Evolutionary conservation across 2,888 invertebrate genomes (phyloP), one percentile per base, ranked within the genome.

Genomic region (Leptopilina myrica): DNA sequence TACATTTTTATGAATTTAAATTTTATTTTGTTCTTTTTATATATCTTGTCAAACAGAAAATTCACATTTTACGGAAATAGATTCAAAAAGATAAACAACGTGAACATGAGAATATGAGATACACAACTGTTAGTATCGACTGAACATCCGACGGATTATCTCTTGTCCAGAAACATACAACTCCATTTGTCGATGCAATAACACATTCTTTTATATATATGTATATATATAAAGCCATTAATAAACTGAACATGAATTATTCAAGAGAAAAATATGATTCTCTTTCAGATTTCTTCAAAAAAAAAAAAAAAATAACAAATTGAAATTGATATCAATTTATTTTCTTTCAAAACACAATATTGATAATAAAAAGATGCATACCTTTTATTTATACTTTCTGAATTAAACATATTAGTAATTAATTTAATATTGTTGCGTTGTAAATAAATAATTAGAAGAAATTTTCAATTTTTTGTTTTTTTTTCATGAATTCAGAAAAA

Each of bases 81-180:
- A 69, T 73, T 73, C 8, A 20, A 53, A 33, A 73, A 73, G 8
- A 73, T 14, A 62, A 62, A 62, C 62, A 62, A 62, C 62, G 62
- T 20, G 62, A 62, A 62, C 62, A 62, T 20, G 62, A 7, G 33
- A 73, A 73, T 20, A 73, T 56, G 69, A 73, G 56, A 56, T 73
- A 73, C 26, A 26, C 20, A 26, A n/a, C 14, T 53, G 53, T 56
- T 53, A 33, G 53, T 56, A 73, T 73, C 53, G 69, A 56, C 26
- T 33, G 33, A 73, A 73, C 69, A 56, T 73, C 53, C 56, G 69
- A 73, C 53, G 53, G 69, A 73, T 73, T 73, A 73, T 73, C 69
- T 73, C 69, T 73, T 73, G 69, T 53, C 46, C n/a, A 56, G 69
- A 53, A 73, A 73, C 33, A 73, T 73, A 26, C 56, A 56, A 14